Evolutionary conservation across 2,113 vertebrate species (phyloP).

Genomic region (Pseudolaguvia tuberculata): DNA sequence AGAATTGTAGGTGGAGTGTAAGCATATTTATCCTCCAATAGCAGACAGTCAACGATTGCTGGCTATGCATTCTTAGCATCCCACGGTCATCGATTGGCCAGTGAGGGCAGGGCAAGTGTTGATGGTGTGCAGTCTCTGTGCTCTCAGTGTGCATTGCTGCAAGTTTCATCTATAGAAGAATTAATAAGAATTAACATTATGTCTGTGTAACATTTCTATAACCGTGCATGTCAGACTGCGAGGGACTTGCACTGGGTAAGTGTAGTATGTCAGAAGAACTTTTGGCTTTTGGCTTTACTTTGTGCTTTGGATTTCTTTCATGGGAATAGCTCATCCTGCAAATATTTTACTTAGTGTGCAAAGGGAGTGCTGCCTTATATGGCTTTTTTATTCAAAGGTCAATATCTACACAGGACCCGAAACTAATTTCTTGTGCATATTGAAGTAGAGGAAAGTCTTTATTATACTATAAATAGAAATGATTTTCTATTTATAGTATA

Average conservation of each 20-base stretch:
- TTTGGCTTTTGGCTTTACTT: conserved; percentile 26
- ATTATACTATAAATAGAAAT: too few species aligned
- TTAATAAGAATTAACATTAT: background rate
- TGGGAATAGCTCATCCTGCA: conserved; percentile 61
- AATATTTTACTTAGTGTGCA: conserved; percentile 48
- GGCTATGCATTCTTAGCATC: conserved; percentile 74
- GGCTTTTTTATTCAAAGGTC: conserved; percentile 47
- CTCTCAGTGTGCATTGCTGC: conserved; percentile 3
- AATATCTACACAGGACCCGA: background rate
- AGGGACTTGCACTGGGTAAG: conserved; percentile 88
- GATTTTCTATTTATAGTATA: background rate
- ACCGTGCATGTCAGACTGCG: conserved; percentile 82
- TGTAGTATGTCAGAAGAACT: conserved; percentile 28
- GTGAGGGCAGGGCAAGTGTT: conserved; percentile 48
- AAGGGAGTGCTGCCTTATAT: conserved; percentile 63
- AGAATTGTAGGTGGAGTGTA: conserved; percentile 69
- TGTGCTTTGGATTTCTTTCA: conserved; percentile 48
- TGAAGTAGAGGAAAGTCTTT: background rate
- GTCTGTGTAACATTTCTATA: conserved; percentile 32
- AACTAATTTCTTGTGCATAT: conserved; percentile 5
- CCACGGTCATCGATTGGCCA: conserved; percentile 65
- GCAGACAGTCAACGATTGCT: conserved; percentile 63
- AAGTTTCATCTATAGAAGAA: conserved; percentile 8
- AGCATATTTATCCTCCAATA: conserved; percentile 96
- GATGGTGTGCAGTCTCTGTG: conserved; percentile 44